Evolutionary conservation across 2,888 invertebrate species (phyloP), one percentile per base, ranked within the genome.

Genomic region (Glaucopsyche alexis): DNA sequence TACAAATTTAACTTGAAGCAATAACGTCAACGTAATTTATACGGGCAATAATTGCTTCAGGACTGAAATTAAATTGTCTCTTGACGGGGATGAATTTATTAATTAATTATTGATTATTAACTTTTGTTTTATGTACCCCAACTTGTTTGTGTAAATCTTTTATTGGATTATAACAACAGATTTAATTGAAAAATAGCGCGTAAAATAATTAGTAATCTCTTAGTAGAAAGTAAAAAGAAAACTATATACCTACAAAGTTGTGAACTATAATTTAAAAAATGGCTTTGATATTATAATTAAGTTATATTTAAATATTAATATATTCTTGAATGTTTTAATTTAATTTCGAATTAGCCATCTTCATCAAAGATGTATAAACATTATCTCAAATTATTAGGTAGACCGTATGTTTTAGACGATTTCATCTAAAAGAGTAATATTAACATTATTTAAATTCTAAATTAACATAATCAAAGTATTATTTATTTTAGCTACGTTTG

Each of bases 31-130:
- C 69, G 69, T 69, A 47, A 69, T 49, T 69, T 69, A 69, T 49
- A 69, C 49, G 47, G 29, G 29, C 49, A 49, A 49, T 69, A 69
- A 69, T 69, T 47, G 69, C 69, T 69, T 69, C 14, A 69, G 69
- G 69, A 49, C 49, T 49, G 29, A 47, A 49, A 69, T 69, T 69
- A 47, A 69, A 69, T 69, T 69, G 69, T 69, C 47, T 49, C 69
- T 69, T 49, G 69, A 14, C 69, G 69, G 45, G 49, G 69, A 69
- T 69, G 45, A 67, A 67, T 69, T 69, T 69, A 69, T 69, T 69
- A 69, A 67, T 67, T 67, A 45, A 69, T 69, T 69, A 49, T 69
- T 69, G 69, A 69, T 69, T 69, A 69, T 69, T 69, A 69, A 69
- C 69, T 38, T 69, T 29, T 49, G 49, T 69, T 66, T 38, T 9